Percentiles rank a stretch among this genome's conserved stretches.
Evolutionary conservation across 64 coral and sea anemone species (phyloP).

Genomic region (Anthopleura sola): DNA sequence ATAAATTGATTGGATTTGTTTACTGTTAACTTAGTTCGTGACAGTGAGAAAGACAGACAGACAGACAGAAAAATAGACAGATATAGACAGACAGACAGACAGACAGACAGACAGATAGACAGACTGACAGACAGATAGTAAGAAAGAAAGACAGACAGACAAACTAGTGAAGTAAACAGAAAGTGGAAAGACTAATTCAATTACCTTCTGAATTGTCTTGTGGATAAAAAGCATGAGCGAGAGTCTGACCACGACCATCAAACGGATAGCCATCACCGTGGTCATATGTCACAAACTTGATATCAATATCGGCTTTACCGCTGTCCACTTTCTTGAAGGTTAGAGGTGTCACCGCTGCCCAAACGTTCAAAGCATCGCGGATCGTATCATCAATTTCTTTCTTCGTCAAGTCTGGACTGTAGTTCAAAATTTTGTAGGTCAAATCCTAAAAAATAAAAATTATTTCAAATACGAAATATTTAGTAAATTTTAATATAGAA

Average conservation of each 20-base stretch:
- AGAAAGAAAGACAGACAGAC: not conserved
- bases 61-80: not conserved
- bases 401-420: conserved; percentile 34
- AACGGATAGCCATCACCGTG: conserved; percentile 73
- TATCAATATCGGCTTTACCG: conserved; percentile 58
- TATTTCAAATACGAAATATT: not conserved
- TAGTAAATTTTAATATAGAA: too few species aligned
- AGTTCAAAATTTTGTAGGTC: conserved; percentile 80
- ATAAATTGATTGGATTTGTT: not conserved
- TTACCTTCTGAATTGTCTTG: conserved; percentile 42
- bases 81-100: not conserved
- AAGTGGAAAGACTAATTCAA: not conserved
- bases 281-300: conserved; percentile 53
- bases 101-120: too few species aligned
- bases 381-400: conserved; percentile 53
- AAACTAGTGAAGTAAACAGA: too few species aligned
- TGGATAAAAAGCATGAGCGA: conserved; percentile 79
- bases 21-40: not conserved
- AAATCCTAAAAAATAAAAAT: conserved; percentile 45
- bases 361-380: conserved; percentile 36
- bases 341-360: conserved; percentile 49
- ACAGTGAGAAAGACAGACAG: not conserved
- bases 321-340: conserved; percentile 41
- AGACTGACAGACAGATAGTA: not conserved
- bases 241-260: conserved; percentile 43